Base-by-base conservation (phyloP, 2,888 invertebrate species). In the Therioaphis trifolii region DNA sequence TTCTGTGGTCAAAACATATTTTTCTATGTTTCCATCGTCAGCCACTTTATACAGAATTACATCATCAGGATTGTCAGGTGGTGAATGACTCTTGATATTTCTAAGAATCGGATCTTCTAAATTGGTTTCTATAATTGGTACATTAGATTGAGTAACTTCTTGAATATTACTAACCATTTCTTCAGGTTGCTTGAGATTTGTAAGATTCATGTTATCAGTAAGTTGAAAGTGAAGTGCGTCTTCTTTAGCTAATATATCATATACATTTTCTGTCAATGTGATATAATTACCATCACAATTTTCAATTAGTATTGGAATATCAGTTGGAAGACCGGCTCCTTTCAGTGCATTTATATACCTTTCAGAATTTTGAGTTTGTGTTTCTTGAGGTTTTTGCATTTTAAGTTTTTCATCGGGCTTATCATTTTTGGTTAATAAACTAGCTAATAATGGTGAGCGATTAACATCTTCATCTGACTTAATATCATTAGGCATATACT, bases 271-370 rank as follows among this genome's bases (percentile, higher is more conserved):
- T 85, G 91, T 92, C 1, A 92, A 91, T 85, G 91, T 91, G 0
- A 92, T 91, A 86, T 92, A 92, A 46, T 91, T 91, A 0, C 92
- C 92, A 86, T 92, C 92, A 35, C 91, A 92, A 1, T 92, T 92
- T 87, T 92, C 92, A 85, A 92, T 92, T 86, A 92, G 90, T 86
- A 92, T 92, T 29, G 92, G 89, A 40, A 90, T 89, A 86, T 90
- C 89, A 1, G 89, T 87, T 14, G 89, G 89, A 55, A 89, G 87
- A 29, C 89, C 89, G n/a, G 88, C 87, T 79, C 87, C 87, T 85
- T 87, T 87, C 75, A 88, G 84, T 63, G 87, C 86, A 84, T 87
- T 87, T 84, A 87, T 86, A 79, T 87, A 87, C 75, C 87, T 86
- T 11, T 85, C 80, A 40, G 85, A 85, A 74, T 24, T 82, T 61